Conservation (phyloP, 2,797 vertebrate species). For the Anas bernieri region DNA sequence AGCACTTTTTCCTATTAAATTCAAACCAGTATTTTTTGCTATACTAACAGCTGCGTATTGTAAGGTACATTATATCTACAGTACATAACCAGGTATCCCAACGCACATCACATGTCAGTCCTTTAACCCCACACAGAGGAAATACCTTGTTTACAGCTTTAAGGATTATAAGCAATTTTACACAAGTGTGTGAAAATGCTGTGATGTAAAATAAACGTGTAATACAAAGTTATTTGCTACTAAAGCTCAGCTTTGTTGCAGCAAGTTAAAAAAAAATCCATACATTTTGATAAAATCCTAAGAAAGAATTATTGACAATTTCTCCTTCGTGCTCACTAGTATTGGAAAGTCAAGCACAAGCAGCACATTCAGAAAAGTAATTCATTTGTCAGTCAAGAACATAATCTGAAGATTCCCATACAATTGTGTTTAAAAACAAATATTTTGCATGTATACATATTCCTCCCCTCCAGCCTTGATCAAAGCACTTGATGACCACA, state of each 20-base stretch:
- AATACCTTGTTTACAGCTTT: neutral
- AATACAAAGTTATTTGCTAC: accelerated
- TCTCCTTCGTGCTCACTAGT: neutral
- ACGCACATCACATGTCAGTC: neutral
- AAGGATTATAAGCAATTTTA: neutral
- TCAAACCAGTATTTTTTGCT: neutral
- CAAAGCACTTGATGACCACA: neutral
- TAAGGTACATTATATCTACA: neutral
- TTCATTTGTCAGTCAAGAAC: neutral
- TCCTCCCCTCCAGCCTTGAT: neutral
- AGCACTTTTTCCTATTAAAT: neutral
- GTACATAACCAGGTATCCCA: neutral
- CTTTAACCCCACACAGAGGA: neutral
- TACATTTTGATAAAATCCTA: neutral
- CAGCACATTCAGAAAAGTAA: neutral
- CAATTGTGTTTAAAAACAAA: neutral
- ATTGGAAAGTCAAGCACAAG: neutral
- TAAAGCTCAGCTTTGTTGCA: neutral
- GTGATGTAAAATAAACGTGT: neutral
- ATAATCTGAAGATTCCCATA: neutral
- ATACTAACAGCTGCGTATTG: neutral
- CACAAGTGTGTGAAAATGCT: neutral
- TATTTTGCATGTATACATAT: neutral
- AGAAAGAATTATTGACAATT: neutral
- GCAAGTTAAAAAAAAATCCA: neutral